Percentiles rank a stretch among this genome's conserved stretches.
Conservation (phyloP, 2,888 invertebrate genomes). For the Acleris emargana region DNA sequence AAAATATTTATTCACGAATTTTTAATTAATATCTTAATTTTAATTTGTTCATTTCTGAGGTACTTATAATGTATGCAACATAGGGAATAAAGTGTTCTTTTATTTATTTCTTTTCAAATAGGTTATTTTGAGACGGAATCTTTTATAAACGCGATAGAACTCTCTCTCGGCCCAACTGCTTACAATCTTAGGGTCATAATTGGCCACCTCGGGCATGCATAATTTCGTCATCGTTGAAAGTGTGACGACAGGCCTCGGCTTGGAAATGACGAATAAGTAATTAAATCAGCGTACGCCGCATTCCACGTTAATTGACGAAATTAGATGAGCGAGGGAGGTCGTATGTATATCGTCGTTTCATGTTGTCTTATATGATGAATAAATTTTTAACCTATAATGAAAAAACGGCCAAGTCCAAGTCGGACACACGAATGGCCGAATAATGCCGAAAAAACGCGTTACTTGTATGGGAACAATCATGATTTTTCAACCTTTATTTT, state of each 20-base stretch:
- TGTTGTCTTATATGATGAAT: too few relatives aligned
- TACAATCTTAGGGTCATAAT: slow-evolving; percentile 36
- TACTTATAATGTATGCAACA: too few relatives aligned
- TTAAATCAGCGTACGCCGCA: slow-evolving; percentile 24
- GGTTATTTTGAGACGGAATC: slow-evolving; percentile 1
- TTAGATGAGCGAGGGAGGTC: slow-evolving; percentile 19
- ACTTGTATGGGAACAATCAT: too few relatives aligned
- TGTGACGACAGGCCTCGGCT: slow-evolving; percentile 32
- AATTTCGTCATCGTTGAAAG: slow-evolving; percentile 37
- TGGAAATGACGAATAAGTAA: slow-evolving; percentile 36
- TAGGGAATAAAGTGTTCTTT: not conserved
- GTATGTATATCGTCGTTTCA: too few relatives aligned
- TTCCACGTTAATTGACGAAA: slow-evolving; percentile 35
- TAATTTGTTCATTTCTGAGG: too few relatives aligned
- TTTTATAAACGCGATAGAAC: slow-evolving; percentile 28
- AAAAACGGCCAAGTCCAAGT: too few relatives aligned
- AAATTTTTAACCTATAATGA: too few relatives aligned
- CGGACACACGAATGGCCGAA: too few relatives aligned
- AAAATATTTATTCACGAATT: too few relatives aligned
- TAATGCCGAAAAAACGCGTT: too few relatives aligned
- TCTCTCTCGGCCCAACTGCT: slow-evolving; percentile 32
- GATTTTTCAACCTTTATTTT: too few relatives aligned
- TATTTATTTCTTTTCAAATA: slow-evolving; percentile 1
- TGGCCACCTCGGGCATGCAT: slow-evolving; percentile 36
- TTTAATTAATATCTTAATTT: too few relatives aligned